Base-by-base conservation (phyloP, 2,797 vertebrate species). In the Phataginus tricuspis region DNA sequence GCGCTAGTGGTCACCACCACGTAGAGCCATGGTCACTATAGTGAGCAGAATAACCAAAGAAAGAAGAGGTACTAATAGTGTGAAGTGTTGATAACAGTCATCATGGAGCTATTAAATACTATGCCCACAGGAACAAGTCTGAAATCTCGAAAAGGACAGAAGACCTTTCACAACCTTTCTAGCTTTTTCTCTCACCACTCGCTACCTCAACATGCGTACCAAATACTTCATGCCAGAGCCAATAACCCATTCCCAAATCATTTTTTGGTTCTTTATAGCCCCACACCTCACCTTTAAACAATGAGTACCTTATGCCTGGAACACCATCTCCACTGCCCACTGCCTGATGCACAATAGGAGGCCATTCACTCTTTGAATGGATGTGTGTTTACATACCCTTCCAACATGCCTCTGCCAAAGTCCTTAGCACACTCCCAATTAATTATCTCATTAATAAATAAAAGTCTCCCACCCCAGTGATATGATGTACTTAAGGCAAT, bases 51-150 rank as follows among this genome's bases (percentile, higher is more conserved):
- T 18, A 59, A 82, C 21, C 74, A 5, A 34, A 72, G 66, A 69
- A 71, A 78, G 7, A 29, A 57, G 49, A 80, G 31, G 16, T 1
- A 19, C 1, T 0, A 34, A 75, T 1, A 42, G 4, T 0, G 12
- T 3, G 37, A 45, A 79, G 42, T 16, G 61, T 4, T 39, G 74
- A 25, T 15, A 31, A 88, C 49, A 63, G 68, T 71, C n/a, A 3
- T 49, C 42, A 57, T 0, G 27, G 21, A 25, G 5, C 42, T 85
- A 15, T 39, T 29, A n/a, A 51, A 90, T 8, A 53, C 51, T 3
- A n/a, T 1, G 27, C 25, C 51, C 64, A 37, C 14, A 19, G 77
- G 87, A 53, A 53, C 4, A 63, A 34, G 71, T 31, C 34, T 16
- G 7, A 57, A 31, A 1, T 6, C 53, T 68, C 49, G 27, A 27